Evolutionary conservation across 2,888 invertebrate species (phyloP).

Genomic region (Blastobasis adustella): DNA sequence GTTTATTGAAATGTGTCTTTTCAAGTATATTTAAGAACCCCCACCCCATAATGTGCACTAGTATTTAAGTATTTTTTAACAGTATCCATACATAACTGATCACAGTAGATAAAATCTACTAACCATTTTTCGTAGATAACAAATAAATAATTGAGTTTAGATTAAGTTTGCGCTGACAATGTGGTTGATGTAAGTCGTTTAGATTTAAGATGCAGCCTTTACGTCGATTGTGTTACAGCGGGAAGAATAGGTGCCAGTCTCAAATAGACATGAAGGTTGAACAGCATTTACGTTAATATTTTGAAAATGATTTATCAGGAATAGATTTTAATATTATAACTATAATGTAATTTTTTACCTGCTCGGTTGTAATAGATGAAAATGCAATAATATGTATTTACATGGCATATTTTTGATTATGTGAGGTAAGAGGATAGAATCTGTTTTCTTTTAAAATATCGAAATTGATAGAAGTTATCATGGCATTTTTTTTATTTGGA

Average conservation of each 20-base stretch:
- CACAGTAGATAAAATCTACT: constrained; percentile 57
- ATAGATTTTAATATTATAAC: constrained; percentile 17
- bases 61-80: constrained; percentile 33
- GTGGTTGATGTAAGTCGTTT: constrained; percentile 27
- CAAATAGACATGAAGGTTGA: constrained; percentile 30
- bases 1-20: constrained; percentile 26
- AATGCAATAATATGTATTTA: constrained; percentile 22
- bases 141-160: constrained; percentile 42
- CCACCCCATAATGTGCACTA: constrained; percentile 43
- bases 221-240: constrained; percentile 18
- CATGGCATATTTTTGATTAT: constrained; percentile 25
- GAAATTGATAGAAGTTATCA: constrained; percentile 24
- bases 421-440: constrained; percentile 54
- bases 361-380: constrained; percentile 15
- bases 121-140: constrained; percentile 20
- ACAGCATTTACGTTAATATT: constrained; percentile 29
- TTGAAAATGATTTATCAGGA: constrained; percentile 21
- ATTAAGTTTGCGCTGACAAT: constrained; percentile 43
- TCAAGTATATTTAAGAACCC: constrained; percentile 24
- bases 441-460: constrained; percentile 42
- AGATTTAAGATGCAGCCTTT: constrained; percentile 27
- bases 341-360: constrained; percentile 13
- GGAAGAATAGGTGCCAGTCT: constrained; percentile 52
- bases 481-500: constrained; percentile 37
- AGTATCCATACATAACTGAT: neutral